These are phyloP conservation scores for Drosophila paranaensis DNA, from an alignment of 2,888 invertebrate species.

Conservation along the genomic window DNA sequence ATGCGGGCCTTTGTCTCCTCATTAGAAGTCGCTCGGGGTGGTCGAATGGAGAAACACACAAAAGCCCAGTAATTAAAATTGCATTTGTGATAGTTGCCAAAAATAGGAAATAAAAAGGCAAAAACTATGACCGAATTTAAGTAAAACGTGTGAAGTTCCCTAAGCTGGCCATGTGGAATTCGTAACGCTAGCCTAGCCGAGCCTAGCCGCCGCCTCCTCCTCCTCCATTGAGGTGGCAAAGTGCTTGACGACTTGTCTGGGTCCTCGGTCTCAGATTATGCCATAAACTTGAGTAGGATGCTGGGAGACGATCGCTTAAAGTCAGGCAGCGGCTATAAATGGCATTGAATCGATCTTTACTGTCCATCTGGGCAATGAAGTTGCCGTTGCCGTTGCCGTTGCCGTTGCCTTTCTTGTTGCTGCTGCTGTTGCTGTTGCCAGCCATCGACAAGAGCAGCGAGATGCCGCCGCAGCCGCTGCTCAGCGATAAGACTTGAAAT, in stretches of 20 bases:
- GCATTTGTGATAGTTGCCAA: constrained; percentile 50
- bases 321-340: constrained; percentile 58
- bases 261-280: constrained; percentile 29
- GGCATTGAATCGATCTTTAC: constrained; percentile 65
- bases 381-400: constrained; percentile 45
- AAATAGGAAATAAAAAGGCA: constrained; percentile 8
- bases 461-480: constrained; percentile 46
- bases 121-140: not conserved
- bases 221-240: constrained; percentile 37
- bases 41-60: constrained; percentile 50
- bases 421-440: constrained; percentile 12
- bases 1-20: constrained; percentile 62
- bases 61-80: constrained; percentile 66
- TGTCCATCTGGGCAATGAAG: constrained; percentile 66
- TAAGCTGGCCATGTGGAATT: constrained; percentile 32
- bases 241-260: constrained; percentile 23
- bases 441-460: constrained; percentile 15
- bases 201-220: too few relatives aligned
- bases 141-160: constrained; percentile 5
- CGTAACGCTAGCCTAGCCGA: constrained; percentile 22
- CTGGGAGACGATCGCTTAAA: constrained; percentile 53
- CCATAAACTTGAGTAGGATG: constrained; percentile 56
- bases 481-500: constrained; percentile 58
- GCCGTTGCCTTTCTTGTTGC: not conserved
- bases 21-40: constrained; percentile 58